Conservation (phyloP, 2,113 vertebrate species). For the Rhineura floridana region DNA sequence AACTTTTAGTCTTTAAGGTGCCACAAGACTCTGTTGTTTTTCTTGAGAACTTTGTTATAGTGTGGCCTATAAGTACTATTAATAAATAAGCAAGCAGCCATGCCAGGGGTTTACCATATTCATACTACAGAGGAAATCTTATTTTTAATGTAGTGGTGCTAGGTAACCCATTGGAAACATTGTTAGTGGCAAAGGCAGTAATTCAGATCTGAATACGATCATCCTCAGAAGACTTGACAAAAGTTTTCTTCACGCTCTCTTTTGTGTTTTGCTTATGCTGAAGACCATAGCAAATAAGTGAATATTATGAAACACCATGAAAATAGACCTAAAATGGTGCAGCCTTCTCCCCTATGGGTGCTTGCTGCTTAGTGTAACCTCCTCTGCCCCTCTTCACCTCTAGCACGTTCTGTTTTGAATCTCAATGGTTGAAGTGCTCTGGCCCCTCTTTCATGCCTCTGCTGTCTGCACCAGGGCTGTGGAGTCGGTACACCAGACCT, state of each 20-base stretch:
- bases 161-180: neutral
- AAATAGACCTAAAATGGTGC: neutral
- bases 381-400: neutral
- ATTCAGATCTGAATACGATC: neutral
- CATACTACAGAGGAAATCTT: too few species aligned
- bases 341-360: neutral
- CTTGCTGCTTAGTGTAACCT: neutral
- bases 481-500: too few species aligned
- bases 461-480: too few species aligned
- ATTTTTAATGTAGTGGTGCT: neutral
- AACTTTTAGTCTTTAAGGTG: too few species aligned
- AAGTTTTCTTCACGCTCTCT: neutral
- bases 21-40: too few species aligned
- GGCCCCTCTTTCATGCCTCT: too few species aligned
- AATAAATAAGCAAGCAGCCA: too few species aligned
- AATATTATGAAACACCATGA: neutral
- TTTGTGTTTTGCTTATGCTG: neutral
- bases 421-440: neutral
- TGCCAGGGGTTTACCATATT: too few species aligned
- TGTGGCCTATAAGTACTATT: neutral
- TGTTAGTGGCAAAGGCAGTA: neutral
- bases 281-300: neutral
- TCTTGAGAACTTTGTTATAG: too few species aligned
- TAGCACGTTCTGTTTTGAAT: neutral
- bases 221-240: neutral